Percentiles rank a stretch among this genome's conserved stretches.
Conservation (phyloP, 2,888 invertebrate genomes). For the Suillia variegata region DNA sequence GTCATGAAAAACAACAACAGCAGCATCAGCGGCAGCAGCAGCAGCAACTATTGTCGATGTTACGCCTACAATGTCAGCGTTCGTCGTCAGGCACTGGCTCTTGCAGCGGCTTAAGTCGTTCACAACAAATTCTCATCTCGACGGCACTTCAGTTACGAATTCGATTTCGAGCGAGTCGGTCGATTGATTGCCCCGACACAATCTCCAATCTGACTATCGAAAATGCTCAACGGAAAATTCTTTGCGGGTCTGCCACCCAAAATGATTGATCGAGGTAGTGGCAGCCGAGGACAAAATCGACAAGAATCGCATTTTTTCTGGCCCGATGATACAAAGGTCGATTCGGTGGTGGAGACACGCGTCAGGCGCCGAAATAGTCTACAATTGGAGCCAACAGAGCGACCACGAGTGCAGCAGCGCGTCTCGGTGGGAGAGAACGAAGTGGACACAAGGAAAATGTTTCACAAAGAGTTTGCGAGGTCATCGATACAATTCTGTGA, state of each 20-base stretch:
- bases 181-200: too few relatives aligned
- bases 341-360: conserved; percentile 46
- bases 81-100: too few relatives aligned
- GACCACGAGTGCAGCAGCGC: conserved; percentile 12
- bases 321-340: conserved; percentile 56
- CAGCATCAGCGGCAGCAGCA: conserved; percentile 24
- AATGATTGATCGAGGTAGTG: conserved; percentile 53
- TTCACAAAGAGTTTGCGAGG: conserved; percentile 57
- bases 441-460: conserved; percentile 52
- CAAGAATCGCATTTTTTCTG: conserved; percentile 59
- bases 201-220: conserved; percentile 17
- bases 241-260: conserved; percentile 58
- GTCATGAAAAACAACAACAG: conserved; percentile 13
- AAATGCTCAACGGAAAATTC: conserved; percentile 61
- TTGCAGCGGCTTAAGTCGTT: conserved; percentile 14
- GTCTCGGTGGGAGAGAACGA: conserved; percentile 30
- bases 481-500: conserved; percentile 59
- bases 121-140: conserved; percentile 19
- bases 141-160: conserved; percentile 22
- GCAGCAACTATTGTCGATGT: conserved; percentile 11
- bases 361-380: conserved; percentile 44
- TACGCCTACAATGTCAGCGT: conserved; percentile 19
- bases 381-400: conserved; percentile 35
- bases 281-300: conserved; percentile 43
- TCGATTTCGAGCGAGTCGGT: conserved; percentile 19